Conservation (phyloP, 2,888 invertebrate genomes). For the Agrotis exclamationis region DNA sequence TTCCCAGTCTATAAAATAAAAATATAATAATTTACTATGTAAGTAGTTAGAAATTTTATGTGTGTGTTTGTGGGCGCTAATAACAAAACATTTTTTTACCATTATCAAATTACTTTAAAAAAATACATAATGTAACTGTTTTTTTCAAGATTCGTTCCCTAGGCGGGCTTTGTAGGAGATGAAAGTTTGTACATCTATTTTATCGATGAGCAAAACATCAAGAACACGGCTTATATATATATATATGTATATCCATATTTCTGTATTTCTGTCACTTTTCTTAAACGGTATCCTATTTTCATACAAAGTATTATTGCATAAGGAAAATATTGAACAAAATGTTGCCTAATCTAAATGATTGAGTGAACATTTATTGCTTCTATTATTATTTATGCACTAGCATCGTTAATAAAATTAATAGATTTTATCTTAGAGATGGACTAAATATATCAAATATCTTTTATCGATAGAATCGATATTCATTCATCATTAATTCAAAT, state of each 20-base stretch:
- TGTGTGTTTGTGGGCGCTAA: too few species aligned
- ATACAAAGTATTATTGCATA: constrained; percentile 22
- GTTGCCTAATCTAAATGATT: constrained; percentile 38
- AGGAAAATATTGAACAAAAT: constrained; percentile 47
- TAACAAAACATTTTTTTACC: too few species aligned
- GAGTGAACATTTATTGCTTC: constrained; percentile 38
- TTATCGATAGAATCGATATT: constrained; percentile 1
- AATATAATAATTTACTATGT: too few species aligned
- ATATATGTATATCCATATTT: not conserved
- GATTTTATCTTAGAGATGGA: constrained; percentile 37
- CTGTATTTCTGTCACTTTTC: constrained; percentile 7
- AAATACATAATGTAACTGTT: too few species aligned
- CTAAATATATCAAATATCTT: not conserved
- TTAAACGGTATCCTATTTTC: constrained; percentile 3
- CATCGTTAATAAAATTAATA: constrained; percentile 35
- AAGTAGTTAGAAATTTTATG: too few species aligned
- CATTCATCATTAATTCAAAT: not conserved
- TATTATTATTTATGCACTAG: constrained; percentile 34
- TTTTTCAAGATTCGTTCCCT: too few species aligned
- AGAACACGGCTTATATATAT: not conserved
- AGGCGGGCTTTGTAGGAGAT: not conserved
- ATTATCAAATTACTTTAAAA: too few species aligned
- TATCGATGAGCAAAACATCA: not conserved
- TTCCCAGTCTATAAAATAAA: too few species aligned
- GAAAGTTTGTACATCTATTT: not conserved